Evolutionary conservation across 2,797 vertebrate species (phyloP).

Genomic region (Mormyrus hasselquistii): DNA sequence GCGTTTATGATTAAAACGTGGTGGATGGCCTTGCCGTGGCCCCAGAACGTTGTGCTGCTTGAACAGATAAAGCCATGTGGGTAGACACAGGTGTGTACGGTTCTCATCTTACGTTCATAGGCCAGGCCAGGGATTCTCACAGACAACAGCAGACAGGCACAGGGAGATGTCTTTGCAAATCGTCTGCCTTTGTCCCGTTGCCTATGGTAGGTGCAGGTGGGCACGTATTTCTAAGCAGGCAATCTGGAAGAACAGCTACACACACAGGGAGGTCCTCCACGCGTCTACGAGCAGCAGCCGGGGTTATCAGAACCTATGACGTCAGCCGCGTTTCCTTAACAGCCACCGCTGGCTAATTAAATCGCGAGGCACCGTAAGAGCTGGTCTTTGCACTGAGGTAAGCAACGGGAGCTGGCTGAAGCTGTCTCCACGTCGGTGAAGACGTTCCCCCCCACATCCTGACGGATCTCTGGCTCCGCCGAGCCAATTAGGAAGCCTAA

Average conservation of each 20-base stretch:
- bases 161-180: not conserved
- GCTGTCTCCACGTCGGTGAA: slow-evolving; percentile 85
- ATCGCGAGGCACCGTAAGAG: slow-evolving; percentile 82
- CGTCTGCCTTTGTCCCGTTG: not conserved
- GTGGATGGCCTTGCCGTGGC: not conserved
- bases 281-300: not conserved
- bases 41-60: not conserved
- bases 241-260: not conserved
- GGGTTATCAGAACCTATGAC: slow-evolving; percentile 64
- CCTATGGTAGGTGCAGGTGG: not conserved
- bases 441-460: slow-evolving; percentile 85
- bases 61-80: not conserved
- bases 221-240: not conserved
- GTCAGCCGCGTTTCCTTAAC: slow-evolving; percentile 81
- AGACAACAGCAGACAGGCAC: not conserved
- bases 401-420: slow-evolving; percentile 74
- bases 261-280: not conserved
- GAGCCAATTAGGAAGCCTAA: slow-evolving; percentile 77
- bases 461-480: slow-evolving; percentile 75
- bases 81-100: not conserved
- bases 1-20: not conserved
- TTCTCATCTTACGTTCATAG: not conserved
- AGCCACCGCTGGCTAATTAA: slow-evolving; percentile 99
- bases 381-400: slow-evolving; percentile 77
- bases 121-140: not conserved